These are phyloP conservation scores for Busseola fusca DNA, from an alignment of 2,888 invertebrate genomes.

Conservation along the genomic window DNA sequence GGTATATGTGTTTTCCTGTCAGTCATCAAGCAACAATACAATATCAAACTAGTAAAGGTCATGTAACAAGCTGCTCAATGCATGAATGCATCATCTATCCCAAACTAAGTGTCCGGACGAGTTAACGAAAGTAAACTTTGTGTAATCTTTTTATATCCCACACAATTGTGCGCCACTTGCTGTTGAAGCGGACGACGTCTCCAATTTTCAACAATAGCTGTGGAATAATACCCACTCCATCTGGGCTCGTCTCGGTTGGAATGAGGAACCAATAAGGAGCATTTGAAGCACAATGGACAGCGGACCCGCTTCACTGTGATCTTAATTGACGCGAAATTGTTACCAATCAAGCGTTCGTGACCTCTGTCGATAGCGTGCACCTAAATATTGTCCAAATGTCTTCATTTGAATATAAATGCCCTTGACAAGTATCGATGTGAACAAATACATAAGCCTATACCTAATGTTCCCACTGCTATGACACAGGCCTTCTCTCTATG, in stretches of 20 bases:
- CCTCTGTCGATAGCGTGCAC: conserved; percentile 71
- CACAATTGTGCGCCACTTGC: conserved; percentile 54
- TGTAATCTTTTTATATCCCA: conserved; percentile 44
- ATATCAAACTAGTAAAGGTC: neutral
- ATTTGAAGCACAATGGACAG: conserved; percentile 77
- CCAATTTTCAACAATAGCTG: conserved; percentile 59
- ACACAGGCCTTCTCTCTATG: neutral
- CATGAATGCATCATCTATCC: conserved; percentile 12
- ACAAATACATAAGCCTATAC: conserved; percentile 6
- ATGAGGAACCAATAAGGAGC: conserved; percentile 86
- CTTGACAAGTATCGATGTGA: conserved; percentile 46
- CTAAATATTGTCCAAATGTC: conserved; percentile 54
- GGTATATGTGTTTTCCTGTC: neutral
- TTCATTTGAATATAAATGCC: conserved; percentile 56
- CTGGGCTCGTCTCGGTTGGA: conserved; percentile 62
- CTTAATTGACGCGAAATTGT: conserved; percentile 87
- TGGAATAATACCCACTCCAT: conserved; percentile 53
- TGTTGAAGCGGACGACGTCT: conserved; percentile 45
- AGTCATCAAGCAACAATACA: neutral
- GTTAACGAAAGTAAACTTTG: conserved; percentile 42
- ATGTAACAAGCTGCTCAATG: conserved; percentile 1
- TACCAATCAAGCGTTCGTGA: conserved; percentile 81
- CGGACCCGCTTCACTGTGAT: conserved; percentile 69
- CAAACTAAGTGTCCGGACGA: conserved; percentile 7
- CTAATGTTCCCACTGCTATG: neutral